phyloP scores from a whole-genome alignment of 2,113 vertebrate species.

The Xenopus borealis region DNA sequence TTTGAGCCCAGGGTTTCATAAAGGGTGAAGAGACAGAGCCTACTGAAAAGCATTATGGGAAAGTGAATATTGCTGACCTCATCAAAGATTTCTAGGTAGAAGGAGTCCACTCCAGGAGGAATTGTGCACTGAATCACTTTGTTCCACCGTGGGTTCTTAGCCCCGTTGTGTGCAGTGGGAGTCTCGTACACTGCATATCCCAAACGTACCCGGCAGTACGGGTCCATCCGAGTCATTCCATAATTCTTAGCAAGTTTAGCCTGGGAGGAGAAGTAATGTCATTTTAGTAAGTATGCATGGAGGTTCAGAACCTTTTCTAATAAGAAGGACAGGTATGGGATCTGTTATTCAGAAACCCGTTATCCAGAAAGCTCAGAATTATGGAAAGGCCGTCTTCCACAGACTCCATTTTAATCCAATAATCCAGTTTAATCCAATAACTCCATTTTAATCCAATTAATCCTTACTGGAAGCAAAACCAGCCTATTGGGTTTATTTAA shows the following conservation, averaged over 20 bases:
- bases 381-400: too few species aligned
- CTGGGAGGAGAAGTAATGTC: constrained; percentile 56
- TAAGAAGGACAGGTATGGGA: neutral
- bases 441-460: too few species aligned
- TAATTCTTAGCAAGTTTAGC: constrained; percentile 97
- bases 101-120: constrained; percentile 91
- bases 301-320: neutral
- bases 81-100: constrained; percentile 97
- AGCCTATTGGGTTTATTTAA: too few species aligned
- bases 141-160: constrained; percentile 97
- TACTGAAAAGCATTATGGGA: too few species aligned
- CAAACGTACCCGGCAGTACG: constrained; percentile 88
- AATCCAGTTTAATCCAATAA: too few species aligned
- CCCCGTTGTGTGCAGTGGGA: constrained; percentile 93
- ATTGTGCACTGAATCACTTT: constrained; percentile 95
- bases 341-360: too few species aligned
- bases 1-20: too few species aligned
- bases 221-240: constrained; percentile 97
- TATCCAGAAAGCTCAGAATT: too few species aligned
- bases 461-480: too few species aligned
- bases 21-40: too few species aligned
- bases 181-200: constrained; percentile 96
- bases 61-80: constrained; percentile 72
- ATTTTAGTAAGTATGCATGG: neutral
- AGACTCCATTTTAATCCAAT: too few species aligned